Evolutionary conservation across 2,888 invertebrate genomes (phyloP).

Genomic region (Folsomia candida): DNA sequence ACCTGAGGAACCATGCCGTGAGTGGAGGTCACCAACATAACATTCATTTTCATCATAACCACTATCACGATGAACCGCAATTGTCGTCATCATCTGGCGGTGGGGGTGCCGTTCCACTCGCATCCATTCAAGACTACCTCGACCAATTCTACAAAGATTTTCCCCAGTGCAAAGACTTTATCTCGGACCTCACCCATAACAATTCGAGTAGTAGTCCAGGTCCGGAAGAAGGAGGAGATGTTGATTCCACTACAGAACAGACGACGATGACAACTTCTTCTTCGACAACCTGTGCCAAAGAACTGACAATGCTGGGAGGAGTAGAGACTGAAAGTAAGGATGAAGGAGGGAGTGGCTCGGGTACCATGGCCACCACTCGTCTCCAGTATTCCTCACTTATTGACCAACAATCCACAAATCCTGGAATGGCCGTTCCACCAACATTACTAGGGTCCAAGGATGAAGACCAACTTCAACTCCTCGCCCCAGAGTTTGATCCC

Average conservation of each 20-base stretch:
- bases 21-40: not conserved
- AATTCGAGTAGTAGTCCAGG: slow-evolving; percentile 1
- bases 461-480: too few species aligned
- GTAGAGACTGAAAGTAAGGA: not conserved
- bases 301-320: not conserved
- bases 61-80: slow-evolving; percentile 26
- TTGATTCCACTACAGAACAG: slow-evolving; percentile 28
- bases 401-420: not conserved
- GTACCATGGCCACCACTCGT: not conserved
- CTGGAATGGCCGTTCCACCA: not conserved
- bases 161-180: slow-evolving; percentile 66
- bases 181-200: slow-evolving; percentile 55
- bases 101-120: slow-evolving; percentile 19
- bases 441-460: not conserved
- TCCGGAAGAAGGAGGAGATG: slow-evolving; percentile 9
- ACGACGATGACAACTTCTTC: too few species aligned
- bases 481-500: not conserved
- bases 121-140: slow-evolving; percentile 50
- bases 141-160: slow-evolving; percentile 69
- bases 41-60: slow-evolving; percentile 27
- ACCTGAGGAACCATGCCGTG: not conserved
- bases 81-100: slow-evolving; percentile 59
- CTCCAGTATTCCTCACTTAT: not conserved
- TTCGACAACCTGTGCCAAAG: slow-evolving; percentile 20
- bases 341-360: not conserved